Conservation (phyloP, 2,113 vertebrate genomes). For the Synchiropus splendidus region DNA sequence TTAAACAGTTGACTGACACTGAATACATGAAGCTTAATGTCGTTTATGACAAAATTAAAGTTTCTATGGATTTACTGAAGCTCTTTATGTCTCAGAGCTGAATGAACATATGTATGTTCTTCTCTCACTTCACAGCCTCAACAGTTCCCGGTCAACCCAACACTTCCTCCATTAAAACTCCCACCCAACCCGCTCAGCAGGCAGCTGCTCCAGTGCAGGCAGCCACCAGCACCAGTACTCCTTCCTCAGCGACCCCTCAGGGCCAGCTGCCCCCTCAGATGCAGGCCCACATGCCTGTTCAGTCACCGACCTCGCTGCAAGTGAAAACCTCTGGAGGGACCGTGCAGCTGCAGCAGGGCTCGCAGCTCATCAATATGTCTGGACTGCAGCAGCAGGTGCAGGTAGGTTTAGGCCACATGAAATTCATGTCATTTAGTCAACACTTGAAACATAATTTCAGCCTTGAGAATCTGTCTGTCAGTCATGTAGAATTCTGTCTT, state of each 20-base stretch:
- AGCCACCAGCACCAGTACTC: conserved; percentile 45
- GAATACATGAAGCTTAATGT: too few relatives aligned
- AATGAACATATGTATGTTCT: too few relatives aligned
- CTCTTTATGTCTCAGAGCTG: too few relatives aligned
- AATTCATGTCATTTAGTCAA: too few relatives aligned
- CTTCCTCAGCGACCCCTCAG: conserved; percentile 59
- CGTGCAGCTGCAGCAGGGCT: conserved; percentile 74
- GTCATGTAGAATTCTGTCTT: too few relatives aligned
- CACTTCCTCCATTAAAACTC: conserved; percentile 50
- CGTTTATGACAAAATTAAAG: too few relatives aligned
- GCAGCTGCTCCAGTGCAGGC: conserved; percentile 62
- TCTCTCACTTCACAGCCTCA: conserved; percentile 15
- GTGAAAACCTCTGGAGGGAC: conserved; percentile 65
- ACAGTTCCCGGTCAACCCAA: conserved; percentile 41
- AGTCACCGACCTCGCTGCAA: conserved; percentile 60
- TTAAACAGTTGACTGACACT: too few relatives aligned
- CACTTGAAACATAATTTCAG: too few relatives aligned
- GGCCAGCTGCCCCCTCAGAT: conserved; percentile 70
- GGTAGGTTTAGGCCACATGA: conserved; percentile 17
- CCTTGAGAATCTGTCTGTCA: too few relatives aligned
- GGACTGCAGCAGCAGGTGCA: conserved; percentile 82
- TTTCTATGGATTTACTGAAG: too few relatives aligned
- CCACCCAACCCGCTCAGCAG: conserved; percentile 61
- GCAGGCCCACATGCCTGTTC: conserved; percentile 71
- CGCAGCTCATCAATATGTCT: conserved; percentile 74